Base-by-base conservation (phyloP, 2,888 invertebrate species). In the Lasioglossum pauxillum region DNA sequence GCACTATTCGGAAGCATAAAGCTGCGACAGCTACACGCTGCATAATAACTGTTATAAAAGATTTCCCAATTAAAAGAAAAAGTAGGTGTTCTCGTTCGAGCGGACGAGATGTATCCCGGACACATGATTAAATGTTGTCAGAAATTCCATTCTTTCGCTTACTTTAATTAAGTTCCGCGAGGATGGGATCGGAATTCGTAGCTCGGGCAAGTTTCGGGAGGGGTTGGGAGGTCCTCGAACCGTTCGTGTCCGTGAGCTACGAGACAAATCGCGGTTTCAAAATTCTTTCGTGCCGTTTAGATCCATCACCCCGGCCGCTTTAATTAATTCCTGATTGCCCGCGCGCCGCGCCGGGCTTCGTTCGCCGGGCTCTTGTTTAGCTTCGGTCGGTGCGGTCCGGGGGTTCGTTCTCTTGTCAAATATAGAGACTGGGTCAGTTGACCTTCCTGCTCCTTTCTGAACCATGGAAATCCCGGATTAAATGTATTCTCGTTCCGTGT, bases 161-260 rank as follows among this genome's bases (percentile, higher is more conserved):
- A 77, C 67, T 86, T 86, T 86, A 86, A 86, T 86, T 81, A 86
- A 79, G 86, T 86, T 86, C 60, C 81, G 10, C 31, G 23, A 46
- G 16, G 31, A 8, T n/a, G 35, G 49, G 67, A 73, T 86, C 44
- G 78, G 86, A 85, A 85, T 86, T 78, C 67, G 72, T 38, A 16
- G 49, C 38, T 19, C 35, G 57, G 12, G 49, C 31, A 75, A 72
- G 49, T 57, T 57, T 57, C 57, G n/a, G 10, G 12, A 1, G n/a
- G n/a, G n/a, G 12, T 4, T 16, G 8, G 57, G 5, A 57, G n/a
- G n/a, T 12, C n/a, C n/a, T n/a, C 57, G 57, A 57, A 57, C 57
- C 10, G 57, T 80, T 76, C 27, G 57, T 31, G n/a, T 8, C n/a
- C 60, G 27, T 19, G 75, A 19, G 75, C 23, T 10, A 27, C 53